phyloP scores from a whole-genome alignment of 2,797 vertebrate genomes.

The Schizopygopsis pylzovi region DNA sequence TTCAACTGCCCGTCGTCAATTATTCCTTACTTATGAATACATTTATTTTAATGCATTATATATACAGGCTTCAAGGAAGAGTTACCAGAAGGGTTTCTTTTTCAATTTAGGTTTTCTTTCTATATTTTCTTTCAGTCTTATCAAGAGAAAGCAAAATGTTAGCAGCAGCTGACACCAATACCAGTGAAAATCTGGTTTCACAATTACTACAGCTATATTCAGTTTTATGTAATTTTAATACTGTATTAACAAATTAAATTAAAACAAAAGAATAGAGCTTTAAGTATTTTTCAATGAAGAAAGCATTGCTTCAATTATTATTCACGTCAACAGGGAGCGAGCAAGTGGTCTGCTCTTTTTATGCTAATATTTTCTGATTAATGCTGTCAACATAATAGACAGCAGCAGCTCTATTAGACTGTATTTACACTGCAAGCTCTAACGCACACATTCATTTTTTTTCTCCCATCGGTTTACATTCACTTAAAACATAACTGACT shows the following conservation, averaged over 20 bases:
- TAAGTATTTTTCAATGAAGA: background rate
- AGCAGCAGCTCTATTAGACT: conserved; percentile 29
- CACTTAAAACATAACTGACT: conserved; percentile 13
- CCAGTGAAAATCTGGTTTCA: background rate
- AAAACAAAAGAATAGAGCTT: background rate
- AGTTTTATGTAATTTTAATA: background rate
- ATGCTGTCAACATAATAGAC: conserved; percentile 29
- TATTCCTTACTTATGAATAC: background rate
- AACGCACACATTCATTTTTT: conserved; percentile 12
- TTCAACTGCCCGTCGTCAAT: too few relatives aligned
- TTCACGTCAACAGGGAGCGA: background rate
- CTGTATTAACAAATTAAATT: background rate
- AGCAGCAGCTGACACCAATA: background rate
- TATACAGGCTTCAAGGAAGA: background rate
- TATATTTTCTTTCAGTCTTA: background rate
- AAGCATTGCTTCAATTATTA: background rate
- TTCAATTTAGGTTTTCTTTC: background rate
- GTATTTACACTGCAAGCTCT: conserved; percentile 33
- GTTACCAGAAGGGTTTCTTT: background rate
- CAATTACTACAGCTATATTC: background rate
- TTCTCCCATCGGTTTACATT: background rate
- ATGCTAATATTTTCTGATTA: conserved; percentile 24
- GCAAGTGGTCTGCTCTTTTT: conserved; percentile 6
- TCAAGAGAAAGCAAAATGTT: background rate
- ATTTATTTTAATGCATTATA: conserved; percentile 2